Evolutionary conservation across 1,140 invertebrate genomes (phyloP).

Genomic region (Plectrocnemia conspersa): DNA sequence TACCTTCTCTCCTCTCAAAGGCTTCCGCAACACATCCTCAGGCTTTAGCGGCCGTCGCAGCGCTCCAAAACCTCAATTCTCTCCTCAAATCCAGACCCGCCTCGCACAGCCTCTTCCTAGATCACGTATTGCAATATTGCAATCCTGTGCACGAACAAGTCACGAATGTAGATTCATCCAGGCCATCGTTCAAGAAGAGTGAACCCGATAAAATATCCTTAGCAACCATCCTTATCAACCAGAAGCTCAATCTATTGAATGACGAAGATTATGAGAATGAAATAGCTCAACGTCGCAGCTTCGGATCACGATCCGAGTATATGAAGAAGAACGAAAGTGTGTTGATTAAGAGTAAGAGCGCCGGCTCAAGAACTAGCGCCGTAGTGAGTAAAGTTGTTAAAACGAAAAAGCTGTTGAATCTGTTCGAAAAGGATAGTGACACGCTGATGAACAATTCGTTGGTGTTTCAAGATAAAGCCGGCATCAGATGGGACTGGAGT

Average conservation of each 20-base stretch:
- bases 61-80: slow-evolving; percentile 70
- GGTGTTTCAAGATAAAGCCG: slow-evolving; percentile 68
- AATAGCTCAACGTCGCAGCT: slow-evolving; percentile 45
- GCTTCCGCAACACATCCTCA: slow-evolving; percentile 72
- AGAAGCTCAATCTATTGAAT: slow-evolving; percentile 44
- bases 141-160: slow-evolving; percentile 39
- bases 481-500: slow-evolving; percentile 79
- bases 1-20: slow-evolving; percentile 74
- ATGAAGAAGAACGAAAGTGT: slow-evolving; percentile 43
- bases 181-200: slow-evolving; percentile 16
- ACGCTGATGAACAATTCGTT: slow-evolving; percentile 66
- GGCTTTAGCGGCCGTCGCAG: slow-evolving; percentile 75
- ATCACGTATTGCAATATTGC: slow-evolving; percentile 66
- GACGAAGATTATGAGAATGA: slow-evolving; percentile 45
- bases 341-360: slow-evolving; percentile 50
- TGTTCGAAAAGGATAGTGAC: slow-evolving; percentile 57
- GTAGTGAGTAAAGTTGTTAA: slow-evolving; percentile 46
- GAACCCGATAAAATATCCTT: too few species aligned
- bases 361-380: slow-evolving; percentile 45
- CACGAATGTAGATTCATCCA: slow-evolving; percentile 36
- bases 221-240: slow-evolving; percentile 34
- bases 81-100: slow-evolving; percentile 73
- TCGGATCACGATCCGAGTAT: slow-evolving; percentile 45
- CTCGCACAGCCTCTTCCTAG: slow-evolving; percentile 76
- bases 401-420: slow-evolving; percentile 45